These are phyloP conservation scores for Leptocoma aspasia DNA, from an alignment of 2,113 vertebrate species.

Conservation along the genomic window DNA sequence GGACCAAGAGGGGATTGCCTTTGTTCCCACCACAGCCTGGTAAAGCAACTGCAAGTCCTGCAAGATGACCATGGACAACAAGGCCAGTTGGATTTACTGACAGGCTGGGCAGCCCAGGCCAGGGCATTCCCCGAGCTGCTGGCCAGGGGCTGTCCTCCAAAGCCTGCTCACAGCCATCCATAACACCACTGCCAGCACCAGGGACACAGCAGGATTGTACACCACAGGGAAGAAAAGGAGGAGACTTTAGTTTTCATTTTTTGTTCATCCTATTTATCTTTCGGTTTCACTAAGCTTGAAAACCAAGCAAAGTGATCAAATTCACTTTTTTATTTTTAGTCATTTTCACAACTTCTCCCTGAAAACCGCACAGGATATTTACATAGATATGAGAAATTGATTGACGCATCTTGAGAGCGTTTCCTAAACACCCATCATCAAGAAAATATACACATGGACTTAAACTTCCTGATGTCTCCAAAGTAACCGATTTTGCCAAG, in stretches of 20 bases:
- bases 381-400: not conserved
- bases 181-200: too few species aligned
- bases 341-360: conserved; percentile 28
- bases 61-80: fast-evolving
- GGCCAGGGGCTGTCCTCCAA: not conserved
- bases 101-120: fast-evolving
- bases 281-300: not conserved
- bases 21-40: not conserved
- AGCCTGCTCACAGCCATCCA: not conserved
- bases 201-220: fast-evolving
- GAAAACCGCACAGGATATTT: not conserved
- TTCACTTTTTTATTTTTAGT: not conserved
- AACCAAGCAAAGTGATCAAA: not conserved
- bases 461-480: not conserved
- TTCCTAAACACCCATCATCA: conserved; percentile 14
- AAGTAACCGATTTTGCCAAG: not conserved
- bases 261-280: not conserved
- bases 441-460: conserved; percentile 25
- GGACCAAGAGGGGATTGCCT: not conserved
- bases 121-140: not conserved
- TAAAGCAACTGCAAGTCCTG: not conserved
- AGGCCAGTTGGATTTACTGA: not conserved
- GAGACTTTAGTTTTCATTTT: not conserved
- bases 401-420: conserved; percentile 7
- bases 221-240: fast-evolving